Conservation (phyloP, 2,113 vertebrate species). For the Anolis carolinensis region DNA sequence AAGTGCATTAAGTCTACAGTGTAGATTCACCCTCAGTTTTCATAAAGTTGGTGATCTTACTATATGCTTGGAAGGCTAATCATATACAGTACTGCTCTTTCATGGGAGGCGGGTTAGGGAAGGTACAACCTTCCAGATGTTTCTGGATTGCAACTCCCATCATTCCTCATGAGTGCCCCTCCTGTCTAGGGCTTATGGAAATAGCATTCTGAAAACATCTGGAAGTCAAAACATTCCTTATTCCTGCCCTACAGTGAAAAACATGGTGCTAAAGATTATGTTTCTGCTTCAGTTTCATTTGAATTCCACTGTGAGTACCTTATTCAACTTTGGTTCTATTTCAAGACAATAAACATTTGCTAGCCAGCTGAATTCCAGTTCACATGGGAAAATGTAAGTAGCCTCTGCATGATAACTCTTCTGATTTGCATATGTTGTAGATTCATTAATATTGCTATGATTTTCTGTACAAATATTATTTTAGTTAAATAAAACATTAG, state of each 20-base stretch:
- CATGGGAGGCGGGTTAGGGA: neutral
- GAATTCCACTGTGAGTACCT: neutral
- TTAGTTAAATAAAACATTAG: neutral
- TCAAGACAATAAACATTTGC: neutral
- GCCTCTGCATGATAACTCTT: too few relatives aligned
- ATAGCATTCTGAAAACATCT: neutral
- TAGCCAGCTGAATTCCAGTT: neutral
- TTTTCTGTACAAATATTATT: neutral
- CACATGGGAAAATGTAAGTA: neutral
- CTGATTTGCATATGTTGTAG: neutral
- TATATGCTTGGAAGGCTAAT: neutral
- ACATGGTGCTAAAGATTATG: neutral
- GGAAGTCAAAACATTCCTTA: neutral
- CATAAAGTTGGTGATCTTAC: slow-evolving; percentile 18
- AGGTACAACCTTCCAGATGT: neutral
- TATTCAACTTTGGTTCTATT: neutral
- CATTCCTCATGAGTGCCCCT: neutral
- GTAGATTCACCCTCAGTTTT: neutral
- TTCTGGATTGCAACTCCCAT: neutral
- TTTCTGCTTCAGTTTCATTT: neutral
- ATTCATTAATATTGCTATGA: neutral
- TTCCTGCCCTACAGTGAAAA: slow-evolving; percentile 4
- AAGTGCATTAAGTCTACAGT: too few relatives aligned
- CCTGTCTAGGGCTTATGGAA: neutral
- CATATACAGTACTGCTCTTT: slow-evolving; percentile 23